Evolutionary conservation across 2,797 vertebrate species (phyloP).

Genomic region (Acipenser oxyrinchus): DNA sequence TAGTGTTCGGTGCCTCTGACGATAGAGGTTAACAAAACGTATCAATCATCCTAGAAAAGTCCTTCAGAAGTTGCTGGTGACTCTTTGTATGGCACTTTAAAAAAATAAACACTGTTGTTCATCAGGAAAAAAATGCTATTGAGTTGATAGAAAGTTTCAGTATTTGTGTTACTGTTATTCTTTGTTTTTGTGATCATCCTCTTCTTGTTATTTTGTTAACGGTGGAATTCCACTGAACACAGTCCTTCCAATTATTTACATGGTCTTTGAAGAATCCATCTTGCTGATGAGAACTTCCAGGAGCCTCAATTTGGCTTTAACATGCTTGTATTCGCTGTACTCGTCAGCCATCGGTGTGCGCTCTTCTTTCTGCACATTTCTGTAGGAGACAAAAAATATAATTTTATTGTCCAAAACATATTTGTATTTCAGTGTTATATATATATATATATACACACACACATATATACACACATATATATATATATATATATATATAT

Average conservation of each 20-base stretch:
- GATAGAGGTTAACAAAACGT: not conserved
- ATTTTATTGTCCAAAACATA: too few relatives aligned
- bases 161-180: too few relatives aligned
- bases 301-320: conserved; percentile 89
- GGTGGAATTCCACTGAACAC: not conserved
- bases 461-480: too few relatives aligned
- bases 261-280: conserved; percentile 69
- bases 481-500: too few relatives aligned
- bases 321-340: conserved; percentile 91
- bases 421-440: too few relatives aligned
- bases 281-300: conserved; percentile 97
- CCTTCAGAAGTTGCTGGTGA: not conserved
- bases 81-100: conserved; percentile 4
- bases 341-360: conserved; percentile 83
- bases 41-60: not conserved
- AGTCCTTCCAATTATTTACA: conserved; percentile 32
- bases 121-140: too few relatives aligned
- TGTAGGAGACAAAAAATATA: conserved; percentile 33
- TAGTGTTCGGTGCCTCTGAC: not conserved
- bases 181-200: too few relatives aligned
- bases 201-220: not conserved
- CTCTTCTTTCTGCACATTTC: conserved; percentile 92
- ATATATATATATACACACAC: too few relatives aligned
- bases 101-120: too few relatives aligned
- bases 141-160: too few relatives aligned